Conservation (phyloP, 2,888 invertebrate species). For the Eupithecia tripunctaria region DNA sequence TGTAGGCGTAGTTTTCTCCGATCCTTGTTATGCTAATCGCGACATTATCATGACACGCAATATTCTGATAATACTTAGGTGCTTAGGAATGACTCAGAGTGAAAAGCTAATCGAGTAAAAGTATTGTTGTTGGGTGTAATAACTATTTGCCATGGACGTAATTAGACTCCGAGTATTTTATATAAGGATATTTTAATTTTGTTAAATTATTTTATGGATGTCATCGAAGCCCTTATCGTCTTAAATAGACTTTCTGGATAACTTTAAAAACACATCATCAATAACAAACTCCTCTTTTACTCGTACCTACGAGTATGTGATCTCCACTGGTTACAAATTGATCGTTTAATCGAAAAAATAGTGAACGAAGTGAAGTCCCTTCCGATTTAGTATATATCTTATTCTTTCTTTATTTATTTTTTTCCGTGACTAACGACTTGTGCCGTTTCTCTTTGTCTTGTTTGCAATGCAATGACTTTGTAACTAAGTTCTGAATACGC, state of each 20-base stretch:
- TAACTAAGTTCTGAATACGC: constrained; percentile 24
- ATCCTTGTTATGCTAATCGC: constrained; percentile 63
- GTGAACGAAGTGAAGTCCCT: too few species aligned
- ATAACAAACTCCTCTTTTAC: not conserved
- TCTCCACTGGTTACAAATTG: not conserved
- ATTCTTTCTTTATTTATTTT: not conserved
- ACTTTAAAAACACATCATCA: not conserved
- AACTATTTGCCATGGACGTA: not conserved
- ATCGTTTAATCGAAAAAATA: not conserved
- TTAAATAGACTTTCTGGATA: not conserved
- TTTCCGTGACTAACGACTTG: not conserved
- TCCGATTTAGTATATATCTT: not conserved
- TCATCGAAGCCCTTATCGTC: not conserved
- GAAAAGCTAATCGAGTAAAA: constrained; percentile 41
- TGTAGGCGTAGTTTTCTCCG: constrained; percentile 47
- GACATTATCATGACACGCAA: constrained; percentile 58
- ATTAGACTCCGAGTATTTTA: not conserved
- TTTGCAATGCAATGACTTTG: constrained; percentile 55
- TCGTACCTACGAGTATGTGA: not conserved
- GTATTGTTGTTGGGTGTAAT: constrained; percentile 36
- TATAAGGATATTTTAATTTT: not conserved
- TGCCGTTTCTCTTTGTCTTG: constrained; percentile 34
- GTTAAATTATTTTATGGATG: not conserved
- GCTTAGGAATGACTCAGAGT: constrained; percentile 57
- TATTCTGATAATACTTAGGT: constrained; percentile 56